These are phyloP conservation scores for Oryzias sinensis DNA, from an alignment of 2,797 vertebrate species.

Conservation along the genomic window DNA sequence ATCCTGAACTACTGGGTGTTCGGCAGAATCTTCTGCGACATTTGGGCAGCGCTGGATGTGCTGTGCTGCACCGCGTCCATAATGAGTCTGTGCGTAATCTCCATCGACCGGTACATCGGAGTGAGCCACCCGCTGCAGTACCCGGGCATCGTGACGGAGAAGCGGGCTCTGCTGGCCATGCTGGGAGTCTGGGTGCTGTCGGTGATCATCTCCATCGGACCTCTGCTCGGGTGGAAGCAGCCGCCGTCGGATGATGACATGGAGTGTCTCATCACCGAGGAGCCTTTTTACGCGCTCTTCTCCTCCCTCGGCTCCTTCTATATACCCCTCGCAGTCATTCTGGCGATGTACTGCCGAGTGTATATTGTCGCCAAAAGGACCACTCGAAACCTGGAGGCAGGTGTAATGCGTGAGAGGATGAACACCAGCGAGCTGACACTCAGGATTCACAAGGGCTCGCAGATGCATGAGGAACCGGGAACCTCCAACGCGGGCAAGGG, in stretches of 20 bases:
- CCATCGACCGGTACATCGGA: conserved; percentile 95
- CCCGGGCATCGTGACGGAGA: conserved; percentile 92
- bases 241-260: conserved; percentile 89
- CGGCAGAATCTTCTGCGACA: conserved; percentile 93
- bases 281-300: conserved; percentile 95
- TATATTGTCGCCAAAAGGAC: conserved; percentile 95
- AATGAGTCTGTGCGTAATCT: conserved; percentile 95
- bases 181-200: conserved; percentile 91
- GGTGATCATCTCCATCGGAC: conserved; percentile 94
- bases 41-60: conserved; percentile 97
- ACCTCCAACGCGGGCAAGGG: conserved; percentile 58
- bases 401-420: conserved; percentile 94
- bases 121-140: conserved; percentile 94
- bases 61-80: conserved; percentile 98
- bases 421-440: conserved; percentile 93
- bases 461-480: conserved; percentile 81
- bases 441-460: conserved; percentile 90
- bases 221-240: conserved; percentile 96
- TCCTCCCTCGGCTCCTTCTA: conserved; percentile 97
- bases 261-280: conserved; percentile 91
- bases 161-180: conserved; percentile 87
- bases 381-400: conserved; percentile 95
- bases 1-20: conserved; percentile 92
- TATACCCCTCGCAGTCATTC: conserved; percentile 91
- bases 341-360: conserved; percentile 95